These are phyloP conservation scores for Pipra filicauda DNA, from an alignment of 2,113 vertebrate genomes.

Conservation along the genomic window DNA sequence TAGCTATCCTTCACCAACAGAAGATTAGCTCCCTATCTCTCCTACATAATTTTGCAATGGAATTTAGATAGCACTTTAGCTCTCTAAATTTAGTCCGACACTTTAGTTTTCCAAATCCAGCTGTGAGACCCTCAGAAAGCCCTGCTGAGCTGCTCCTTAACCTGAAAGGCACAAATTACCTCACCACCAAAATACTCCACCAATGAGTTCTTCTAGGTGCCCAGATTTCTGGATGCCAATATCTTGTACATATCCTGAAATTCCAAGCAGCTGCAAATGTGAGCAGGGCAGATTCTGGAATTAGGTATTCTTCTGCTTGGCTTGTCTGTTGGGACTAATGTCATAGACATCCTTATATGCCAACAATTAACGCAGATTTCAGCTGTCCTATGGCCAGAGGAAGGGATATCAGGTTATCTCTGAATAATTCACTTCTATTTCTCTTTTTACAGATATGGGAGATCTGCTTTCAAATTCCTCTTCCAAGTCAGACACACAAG, in stretches of 20 bases:
- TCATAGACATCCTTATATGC: not conserved
- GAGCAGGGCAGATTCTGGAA: not conserved
- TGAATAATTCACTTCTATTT: not conserved
- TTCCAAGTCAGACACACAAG: not conserved
- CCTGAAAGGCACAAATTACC: not conserved
- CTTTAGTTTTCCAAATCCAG: conserved; percentile 4
- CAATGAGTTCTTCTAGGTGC: not conserved
- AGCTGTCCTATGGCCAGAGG: not conserved
- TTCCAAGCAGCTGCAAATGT: not conserved
- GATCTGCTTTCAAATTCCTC: not conserved
- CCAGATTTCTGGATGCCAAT: not conserved
- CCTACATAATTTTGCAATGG: not conserved
- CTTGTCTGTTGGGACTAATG: not conserved
- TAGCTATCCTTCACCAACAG: not conserved
- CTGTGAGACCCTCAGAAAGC: conserved; percentile 9
- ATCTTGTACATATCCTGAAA: not conserved
- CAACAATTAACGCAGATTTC: not conserved
- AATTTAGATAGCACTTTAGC: conserved; percentile 1
- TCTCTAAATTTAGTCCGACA: not conserved
- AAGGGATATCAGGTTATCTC: not conserved
- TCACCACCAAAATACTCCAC: not conserved
- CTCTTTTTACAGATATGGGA: not conserved
- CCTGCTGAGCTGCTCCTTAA: conserved; percentile 9
- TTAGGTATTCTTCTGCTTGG: not conserved
- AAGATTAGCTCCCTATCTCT: not conserved